A percentile compares a stretch with the other conserved stretches of the same genome.
Conservation (phyloP, 2,888 invertebrate genomes). For the Thereva unica region DNA sequence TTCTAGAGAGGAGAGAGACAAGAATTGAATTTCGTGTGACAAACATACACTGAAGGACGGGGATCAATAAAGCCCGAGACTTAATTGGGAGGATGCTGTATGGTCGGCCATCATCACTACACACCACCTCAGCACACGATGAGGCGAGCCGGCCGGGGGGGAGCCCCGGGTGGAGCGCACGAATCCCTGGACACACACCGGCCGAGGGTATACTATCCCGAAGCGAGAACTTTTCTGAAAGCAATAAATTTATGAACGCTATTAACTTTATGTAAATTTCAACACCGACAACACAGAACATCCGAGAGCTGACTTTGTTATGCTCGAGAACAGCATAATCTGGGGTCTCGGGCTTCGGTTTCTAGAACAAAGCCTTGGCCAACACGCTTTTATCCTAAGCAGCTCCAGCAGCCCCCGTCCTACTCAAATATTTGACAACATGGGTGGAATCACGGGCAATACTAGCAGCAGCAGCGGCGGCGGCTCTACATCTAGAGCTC, state of each 20-base stretch:
- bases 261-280: conserved; percentile 23
- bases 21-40: conserved; percentile 24
- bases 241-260: conserved; percentile 26
- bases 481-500: too few species aligned
- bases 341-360: too few species aligned
- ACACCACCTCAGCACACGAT: neutral
- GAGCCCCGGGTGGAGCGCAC: too few species aligned
- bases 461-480: too few species aligned
- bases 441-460: too few species aligned
- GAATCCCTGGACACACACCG: too few species aligned
- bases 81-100: conserved; percentile 34
- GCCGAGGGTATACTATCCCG: neutral
- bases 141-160: neutral
- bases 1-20: neutral
- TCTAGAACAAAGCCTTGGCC: too few species aligned
- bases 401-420: too few species aligned
- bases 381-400: too few species aligned
- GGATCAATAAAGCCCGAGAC: conserved; percentile 32
- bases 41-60: conserved; percentile 18
- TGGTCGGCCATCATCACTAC: neutral
- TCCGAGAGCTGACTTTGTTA: too few species aligned
- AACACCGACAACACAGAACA: neutral
- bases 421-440: too few species aligned
- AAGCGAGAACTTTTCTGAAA: conserved; percentile 11
- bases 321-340: too few species aligned